Evolutionary conservation across 2,797 vertebrate genomes (phyloP).

Genomic region (Molossus molossus): DNA sequence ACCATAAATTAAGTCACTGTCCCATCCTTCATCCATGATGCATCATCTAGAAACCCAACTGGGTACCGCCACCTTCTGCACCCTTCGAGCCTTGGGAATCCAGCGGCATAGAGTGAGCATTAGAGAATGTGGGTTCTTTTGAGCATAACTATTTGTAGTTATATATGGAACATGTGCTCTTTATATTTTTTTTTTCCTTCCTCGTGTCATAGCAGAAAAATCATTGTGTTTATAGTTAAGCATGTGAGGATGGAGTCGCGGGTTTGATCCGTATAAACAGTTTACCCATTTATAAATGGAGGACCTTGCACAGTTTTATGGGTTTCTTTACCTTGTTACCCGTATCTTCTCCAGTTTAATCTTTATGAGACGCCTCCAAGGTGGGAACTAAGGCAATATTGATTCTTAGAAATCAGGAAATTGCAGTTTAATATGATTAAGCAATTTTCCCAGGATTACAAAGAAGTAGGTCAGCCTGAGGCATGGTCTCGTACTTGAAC

Average conservation of each 20-base stretch:
- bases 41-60: neutral
- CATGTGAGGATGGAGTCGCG: neutral
- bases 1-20: neutral
- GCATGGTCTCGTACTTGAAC: neutral
- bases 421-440: constrained; percentile 2
- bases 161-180: neutral
- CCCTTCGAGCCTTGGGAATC: neutral
- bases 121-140: neutral
- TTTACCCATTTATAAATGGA: neutral
- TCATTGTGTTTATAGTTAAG: neutral
- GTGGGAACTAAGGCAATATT: neutral
- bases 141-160: neutral
- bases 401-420: constrained; percentile 60
- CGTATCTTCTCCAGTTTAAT: neutral
- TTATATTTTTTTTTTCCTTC: neutral
- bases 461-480: neutral
- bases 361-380: neutral
- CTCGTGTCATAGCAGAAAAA: neutral
- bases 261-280: neutral
- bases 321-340: neutral
- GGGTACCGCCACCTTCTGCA: neutral
- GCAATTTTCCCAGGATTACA: neutral
- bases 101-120: neutral
- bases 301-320: neutral
- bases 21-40: neutral